These are phyloP conservation scores for Pseudochromis fuscus DNA, from an alignment of 2,797 vertebrate genomes.

Conservation along the genomic window DNA sequence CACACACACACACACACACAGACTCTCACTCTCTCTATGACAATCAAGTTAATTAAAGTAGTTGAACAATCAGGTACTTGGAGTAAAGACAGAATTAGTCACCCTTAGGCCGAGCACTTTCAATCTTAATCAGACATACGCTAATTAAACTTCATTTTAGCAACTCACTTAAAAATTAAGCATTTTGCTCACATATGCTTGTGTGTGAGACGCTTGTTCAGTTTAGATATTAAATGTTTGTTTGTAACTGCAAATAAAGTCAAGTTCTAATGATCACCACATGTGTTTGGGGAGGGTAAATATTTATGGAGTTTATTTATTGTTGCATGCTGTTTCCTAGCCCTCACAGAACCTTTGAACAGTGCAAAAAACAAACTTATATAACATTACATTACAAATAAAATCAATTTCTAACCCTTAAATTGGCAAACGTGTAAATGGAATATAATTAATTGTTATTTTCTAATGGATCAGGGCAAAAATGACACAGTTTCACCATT, in stretches of 20 bases:
- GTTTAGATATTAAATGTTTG: not conserved
- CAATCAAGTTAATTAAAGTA: slow-evolving; percentile 80
- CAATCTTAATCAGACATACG: slow-evolving; percentile 75
- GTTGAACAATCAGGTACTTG: slow-evolving; percentile 73
- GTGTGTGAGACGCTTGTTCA: slow-evolving; percentile 12
- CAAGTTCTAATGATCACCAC: not conserved
- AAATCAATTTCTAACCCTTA: too few species aligned
- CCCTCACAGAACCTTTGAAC: too few species aligned
- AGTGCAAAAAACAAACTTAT: too few species aligned
- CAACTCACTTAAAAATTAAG: slow-evolving; percentile 30
- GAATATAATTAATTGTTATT: too few species aligned
- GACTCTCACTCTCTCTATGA: slow-evolving; percentile 43
- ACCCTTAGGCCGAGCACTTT: slow-evolving; percentile 66
- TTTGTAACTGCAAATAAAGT: not conserved
- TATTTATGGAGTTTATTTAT: not conserved
- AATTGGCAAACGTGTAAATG: too few species aligned
- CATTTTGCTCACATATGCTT: slow-evolving; percentile 26
- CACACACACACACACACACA: slow-evolving; percentile 18
- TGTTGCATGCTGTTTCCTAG: not conserved
- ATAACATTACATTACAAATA: too few species aligned
- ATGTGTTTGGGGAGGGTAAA: not conserved
- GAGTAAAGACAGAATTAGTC: slow-evolving; percentile 67
- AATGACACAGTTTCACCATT: too few species aligned
- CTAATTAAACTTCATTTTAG: slow-evolving; percentile 76
- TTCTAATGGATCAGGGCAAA: too few species aligned